Conservation (phyloP, 2,888 invertebrate species). For the Noctua pronuba region DNA sequence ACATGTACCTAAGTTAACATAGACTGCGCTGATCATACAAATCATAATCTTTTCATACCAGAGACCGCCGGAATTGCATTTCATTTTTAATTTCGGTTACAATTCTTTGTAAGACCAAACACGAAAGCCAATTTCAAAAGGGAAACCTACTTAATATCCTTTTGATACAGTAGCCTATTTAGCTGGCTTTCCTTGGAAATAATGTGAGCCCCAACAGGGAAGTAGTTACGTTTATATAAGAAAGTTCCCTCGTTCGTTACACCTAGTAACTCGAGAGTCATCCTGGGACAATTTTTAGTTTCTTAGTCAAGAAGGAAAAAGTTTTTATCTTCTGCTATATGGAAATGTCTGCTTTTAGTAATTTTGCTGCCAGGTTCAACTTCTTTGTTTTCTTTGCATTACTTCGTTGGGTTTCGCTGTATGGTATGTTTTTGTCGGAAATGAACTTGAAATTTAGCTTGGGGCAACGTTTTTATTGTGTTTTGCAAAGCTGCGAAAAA, state of each 20-base stretch:
- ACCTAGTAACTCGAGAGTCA: conserved; percentile 51
- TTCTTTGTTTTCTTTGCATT: conserved; percentile 19
- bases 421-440: neutral
- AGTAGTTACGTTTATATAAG: conserved; percentile 50
- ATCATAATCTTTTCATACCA: neutral
- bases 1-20: neutral
- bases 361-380: conserved; percentile 35
- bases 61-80: neutral
- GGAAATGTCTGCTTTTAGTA: conserved; percentile 38
- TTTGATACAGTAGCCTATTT: conserved; percentile 59
- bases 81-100: conserved; percentile 11
- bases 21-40: neutral
- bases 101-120: conserved; percentile 22
- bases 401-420: neutral
- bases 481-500: neutral
- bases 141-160: conserved; percentile 46
- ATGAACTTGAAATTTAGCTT: neutral
- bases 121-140: conserved; percentile 36
- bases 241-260: conserved; percentile 60
- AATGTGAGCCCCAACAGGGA: conserved; percentile 45
- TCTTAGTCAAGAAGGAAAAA: conserved; percentile 44
- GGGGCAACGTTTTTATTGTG: neutral
- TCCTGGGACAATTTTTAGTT: conserved; percentile 56
- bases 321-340: conserved; percentile 43
- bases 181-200: conserved; percentile 46